Conservation (phyloP, 2,113 vertebrate species). For the Psittacara wagleri region DNA sequence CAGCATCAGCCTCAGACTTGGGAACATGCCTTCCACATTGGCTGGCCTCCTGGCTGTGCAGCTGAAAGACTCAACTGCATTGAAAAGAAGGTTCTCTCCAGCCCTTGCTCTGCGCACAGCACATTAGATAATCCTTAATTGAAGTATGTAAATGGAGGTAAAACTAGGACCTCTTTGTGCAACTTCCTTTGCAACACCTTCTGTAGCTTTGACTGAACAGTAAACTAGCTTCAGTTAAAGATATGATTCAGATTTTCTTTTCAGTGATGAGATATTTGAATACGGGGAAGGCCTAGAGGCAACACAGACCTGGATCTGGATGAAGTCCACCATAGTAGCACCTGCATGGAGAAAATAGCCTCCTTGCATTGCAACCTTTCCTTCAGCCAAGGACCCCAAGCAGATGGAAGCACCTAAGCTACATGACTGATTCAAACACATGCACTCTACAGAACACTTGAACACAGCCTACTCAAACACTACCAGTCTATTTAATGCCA, state of each 20-base stretch:
- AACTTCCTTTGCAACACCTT: neutral
- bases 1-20: fast-evolving
- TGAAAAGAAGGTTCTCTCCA: neutral
- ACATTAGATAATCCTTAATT: neutral
- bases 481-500: neutral
- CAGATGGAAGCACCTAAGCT: neutral
- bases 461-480: neutral
- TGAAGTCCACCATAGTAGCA: neutral
- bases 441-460: neutral
- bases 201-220: neutral
- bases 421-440: neutral
- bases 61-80: neutral
- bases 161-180: neutral
- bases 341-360: neutral
- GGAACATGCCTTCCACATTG: neutral
- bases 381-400: neutral
- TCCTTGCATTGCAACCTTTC: fast-evolving
- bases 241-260: neutral
- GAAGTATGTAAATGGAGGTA: neutral
- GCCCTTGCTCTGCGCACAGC: fast-evolving
- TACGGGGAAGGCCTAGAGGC: neutral
- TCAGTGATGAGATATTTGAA: neutral
- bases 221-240: neutral
- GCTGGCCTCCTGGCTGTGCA: fast-evolving
- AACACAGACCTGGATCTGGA: neutral